Base-by-base conservation (phyloP, 2,113 vertebrate genomes). In the Vidua macroura region DNA sequence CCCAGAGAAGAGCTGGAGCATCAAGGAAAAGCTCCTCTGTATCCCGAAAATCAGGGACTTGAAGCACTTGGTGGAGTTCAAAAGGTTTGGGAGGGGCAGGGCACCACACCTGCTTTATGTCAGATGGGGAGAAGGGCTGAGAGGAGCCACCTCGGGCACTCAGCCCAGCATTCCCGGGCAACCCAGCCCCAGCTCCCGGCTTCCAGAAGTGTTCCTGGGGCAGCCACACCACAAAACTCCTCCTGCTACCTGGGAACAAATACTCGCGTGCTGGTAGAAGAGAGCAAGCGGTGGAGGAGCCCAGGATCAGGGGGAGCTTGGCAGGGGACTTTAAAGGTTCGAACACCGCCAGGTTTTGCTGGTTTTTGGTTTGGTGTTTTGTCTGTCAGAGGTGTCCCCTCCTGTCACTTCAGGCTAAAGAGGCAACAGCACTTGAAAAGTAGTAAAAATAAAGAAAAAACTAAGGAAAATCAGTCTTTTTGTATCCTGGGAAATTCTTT, bases 291-390 rank as follows among this genome's bases (percentile, higher is more conserved):
- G 6, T 51, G 27, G 44, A 72, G 66, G 20, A 82, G 52, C 56
- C 30, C n/a, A 10, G 43, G 15, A 39, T 4, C 23, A 5, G 21
- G 12, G 16, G 16, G 13, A 21, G 30, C 18, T 39, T 19, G 69
- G 28, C n/a, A 4, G 25, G 14, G 16, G 13, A 21, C 20, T 44
- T 31, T 0, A 1, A 49, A 51, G 15, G 10, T 31, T 81, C 1
- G 0, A 49, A 20, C 4, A 2, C 2, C 6, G 4, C 0, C 30
- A 6, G 31, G 5, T 33, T 87, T 60, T 64, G 25, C 13, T 24
- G 10, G 2, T 0, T 27, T 88, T 80, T 37, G 8, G 2, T 22
- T 72, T 8, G 4, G 4, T 17, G 33, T 12, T 82, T 76, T 35
- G 14, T 39, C 37, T 33, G 21, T 17, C 41, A 7, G 10, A 62